These are phyloP conservation scores for Ophion ellenae DNA, from an alignment of 2,888 invertebrate species.

Conservation along the genomic window DNA sequence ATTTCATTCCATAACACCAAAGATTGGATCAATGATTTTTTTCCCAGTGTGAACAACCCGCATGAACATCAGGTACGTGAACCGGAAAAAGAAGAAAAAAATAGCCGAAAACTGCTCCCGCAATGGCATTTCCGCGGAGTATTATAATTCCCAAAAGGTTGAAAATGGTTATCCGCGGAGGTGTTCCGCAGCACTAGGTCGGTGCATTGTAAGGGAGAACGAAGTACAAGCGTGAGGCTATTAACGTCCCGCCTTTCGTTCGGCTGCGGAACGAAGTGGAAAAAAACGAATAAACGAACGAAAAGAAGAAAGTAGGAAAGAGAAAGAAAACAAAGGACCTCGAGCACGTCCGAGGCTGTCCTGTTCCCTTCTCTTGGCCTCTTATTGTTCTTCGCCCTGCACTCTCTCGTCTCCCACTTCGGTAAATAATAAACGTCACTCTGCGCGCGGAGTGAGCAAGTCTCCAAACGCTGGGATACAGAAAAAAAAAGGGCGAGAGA, in stretches of 20 bases:
- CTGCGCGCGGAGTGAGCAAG: constrained; percentile 54
- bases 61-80: background rate
- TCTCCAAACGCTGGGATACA: constrained; percentile 64
- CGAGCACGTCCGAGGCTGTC: constrained; percentile 53
- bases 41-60: no score
- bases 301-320: constrained; percentile 32
- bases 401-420: constrained; percentile 50
- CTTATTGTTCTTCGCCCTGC: constrained; percentile 69
- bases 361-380: constrained; percentile 54
- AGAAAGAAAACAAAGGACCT: constrained; percentile 62
- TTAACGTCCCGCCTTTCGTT: constrained; percentile 73
- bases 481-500: constrained; percentile 40
- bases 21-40: no score
- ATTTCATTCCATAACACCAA: no score
- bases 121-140: background rate
- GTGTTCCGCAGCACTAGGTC: constrained; percentile 12
- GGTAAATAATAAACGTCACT: constrained; percentile 78
- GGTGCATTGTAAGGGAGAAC: constrained; percentile 11
- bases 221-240: constrained; percentile 68
- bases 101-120: background rate
- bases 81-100: background rate
- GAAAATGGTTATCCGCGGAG: background rate
- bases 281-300: constrained; percentile 60
- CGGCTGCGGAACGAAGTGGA: constrained; percentile 53
- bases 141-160: constrained; percentile 27